A percentile compares a stretch with the other conserved stretches of the same genome.
Conservation (phyloP, 2,797 vertebrate genomes). For the Labeo calbasu region DNA sequence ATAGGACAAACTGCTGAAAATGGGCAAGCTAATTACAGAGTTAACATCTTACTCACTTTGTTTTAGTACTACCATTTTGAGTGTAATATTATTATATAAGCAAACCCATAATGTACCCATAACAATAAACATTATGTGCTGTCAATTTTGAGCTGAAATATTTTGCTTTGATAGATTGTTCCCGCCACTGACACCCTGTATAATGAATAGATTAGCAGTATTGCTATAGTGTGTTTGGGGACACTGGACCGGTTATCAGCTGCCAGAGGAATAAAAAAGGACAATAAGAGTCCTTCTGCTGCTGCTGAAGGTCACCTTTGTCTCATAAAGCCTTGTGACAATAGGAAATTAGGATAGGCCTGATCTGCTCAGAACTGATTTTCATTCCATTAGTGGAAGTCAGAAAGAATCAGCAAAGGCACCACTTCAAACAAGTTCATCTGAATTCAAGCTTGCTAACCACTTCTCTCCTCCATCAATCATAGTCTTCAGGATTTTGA, state of each 20-base stretch:
- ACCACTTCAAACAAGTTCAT: slow-evolving; percentile 67
- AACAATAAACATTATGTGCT: not conserved
- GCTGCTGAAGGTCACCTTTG: slow-evolving; percentile 72
- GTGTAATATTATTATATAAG: too few species aligned
- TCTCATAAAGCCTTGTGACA: slow-evolving; percentile 71
- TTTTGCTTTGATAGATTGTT: not conserved
- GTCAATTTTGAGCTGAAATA: not conserved
- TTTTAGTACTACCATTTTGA: not conserved
- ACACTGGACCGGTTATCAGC: slow-evolving; percentile 61
- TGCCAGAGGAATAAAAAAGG: slow-evolving; percentile 68
- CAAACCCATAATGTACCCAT: not conserved
- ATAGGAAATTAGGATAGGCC: slow-evolving; percentile 71
- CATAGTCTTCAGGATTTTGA: slow-evolving; percentile 43
- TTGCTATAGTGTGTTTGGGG: slow-evolving; percentile 47
- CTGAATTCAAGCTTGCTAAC: slow-evolving; percentile 57
- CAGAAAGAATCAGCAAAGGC: slow-evolving; percentile 74
- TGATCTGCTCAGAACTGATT: slow-evolving; percentile 72
- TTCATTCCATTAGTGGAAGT: slow-evolving; percentile 76
- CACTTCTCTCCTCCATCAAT: slow-evolving; percentile 56
- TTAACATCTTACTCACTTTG: not conserved
- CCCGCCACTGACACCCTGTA: not conserved
- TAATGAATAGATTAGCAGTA: not conserved
- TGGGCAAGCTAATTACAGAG: too few species aligned
- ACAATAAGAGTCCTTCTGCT: slow-evolving; percentile 63
- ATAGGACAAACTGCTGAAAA: not conserved